Evolutionary conservation across 2,113 vertebrate genomes (phyloP), one percentile per base, ranked within the genome.

Genomic region (Poecile atricapillus): DNA sequence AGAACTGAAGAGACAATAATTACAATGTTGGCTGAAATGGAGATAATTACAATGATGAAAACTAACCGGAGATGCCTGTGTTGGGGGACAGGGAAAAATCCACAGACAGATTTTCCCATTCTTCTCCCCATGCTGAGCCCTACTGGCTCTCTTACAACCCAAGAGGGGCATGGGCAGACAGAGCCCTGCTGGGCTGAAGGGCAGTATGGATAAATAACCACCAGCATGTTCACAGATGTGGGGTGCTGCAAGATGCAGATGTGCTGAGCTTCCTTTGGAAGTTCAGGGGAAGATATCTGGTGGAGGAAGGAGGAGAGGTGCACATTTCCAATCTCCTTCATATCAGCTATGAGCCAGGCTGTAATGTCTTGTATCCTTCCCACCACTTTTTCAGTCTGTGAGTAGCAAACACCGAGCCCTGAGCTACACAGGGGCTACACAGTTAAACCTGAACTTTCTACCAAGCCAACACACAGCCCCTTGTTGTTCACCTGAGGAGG

Each of bases 141-240:
- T 69, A 2, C 17, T 69, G 2, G 1, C 11, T 82, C 9, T 69
- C 9, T 21, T 44, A 31, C 21, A 75, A 52, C 23, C 28, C 1
- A 9, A 33, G 37, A 25, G 25, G 23, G n/a, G 3, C 10, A 17
- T 1, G 60, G 25, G 25, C 60, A 62, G 21, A 15, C 31, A 73
- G 47, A 60, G 22, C 15, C 13, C 22, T 46, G 49, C 39, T 73
- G 49, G 52, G 53, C 59, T 64, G 44, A 68, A 49, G n/a, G 9
- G 18, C 5, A 9, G 7, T 15, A 33, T 25, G 58, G 19, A 59
- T 10, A 46, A 77, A 50, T 16, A 78, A 69, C 7, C 22, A 33
- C 5, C 0, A 1, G n/a, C 1, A 0, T 46, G 28, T 27, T 91
- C 60, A 47, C 16, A 44, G 43, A 27, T 0, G 0, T 14, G 27